A percentile compares a stretch with the other conserved stretches of the same genome.
These are phyloP conservation scores for Plusia festucae DNA, from an alignment of 2,888 invertebrate genomes.

Conservation along the genomic window DNA sequence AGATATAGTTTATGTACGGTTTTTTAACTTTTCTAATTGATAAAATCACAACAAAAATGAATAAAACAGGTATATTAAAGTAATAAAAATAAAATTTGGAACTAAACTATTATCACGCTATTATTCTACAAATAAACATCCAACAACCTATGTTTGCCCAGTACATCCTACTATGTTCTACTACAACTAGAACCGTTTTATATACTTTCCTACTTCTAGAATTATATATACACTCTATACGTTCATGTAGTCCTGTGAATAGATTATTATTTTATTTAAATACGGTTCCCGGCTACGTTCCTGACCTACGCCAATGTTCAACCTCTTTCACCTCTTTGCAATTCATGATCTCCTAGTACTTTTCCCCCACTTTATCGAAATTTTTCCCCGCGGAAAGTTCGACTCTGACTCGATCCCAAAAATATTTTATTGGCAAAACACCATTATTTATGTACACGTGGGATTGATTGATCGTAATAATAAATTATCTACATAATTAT, in stretches of 20 bases:
- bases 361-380: conserved; percentile 84
- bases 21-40: too few relatives aligned
- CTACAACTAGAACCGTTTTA: conserved; percentile 69
- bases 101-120: background rate
- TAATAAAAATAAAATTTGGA: background rate
- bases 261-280: conserved; percentile 84
- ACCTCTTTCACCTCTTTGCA: conserved; percentile 50
- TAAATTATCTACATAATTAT: too few relatives aligned
- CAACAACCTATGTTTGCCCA: conserved; percentile 60
- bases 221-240: conserved; percentile 54
- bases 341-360: conserved; percentile 72
- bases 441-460: background rate
- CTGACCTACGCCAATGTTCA: conserved; percentile 47
- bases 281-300: conserved; percentile 51
- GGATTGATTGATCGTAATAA: background rate
- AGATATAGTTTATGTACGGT: too few relatives aligned
- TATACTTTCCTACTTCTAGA: conserved; percentile 62
- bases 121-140: conserved; percentile 35
- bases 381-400: conserved; percentile 73
- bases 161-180: conserved; percentile 72
- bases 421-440: background rate
- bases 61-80: conserved; percentile 22
- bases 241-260: conserved; percentile 68
- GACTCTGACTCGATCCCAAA: background rate
- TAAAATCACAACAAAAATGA: too few relatives aligned